Conservation (phyloP, 2,797 vertebrate species). For the Chaenodraco wilsoni region DNA sequence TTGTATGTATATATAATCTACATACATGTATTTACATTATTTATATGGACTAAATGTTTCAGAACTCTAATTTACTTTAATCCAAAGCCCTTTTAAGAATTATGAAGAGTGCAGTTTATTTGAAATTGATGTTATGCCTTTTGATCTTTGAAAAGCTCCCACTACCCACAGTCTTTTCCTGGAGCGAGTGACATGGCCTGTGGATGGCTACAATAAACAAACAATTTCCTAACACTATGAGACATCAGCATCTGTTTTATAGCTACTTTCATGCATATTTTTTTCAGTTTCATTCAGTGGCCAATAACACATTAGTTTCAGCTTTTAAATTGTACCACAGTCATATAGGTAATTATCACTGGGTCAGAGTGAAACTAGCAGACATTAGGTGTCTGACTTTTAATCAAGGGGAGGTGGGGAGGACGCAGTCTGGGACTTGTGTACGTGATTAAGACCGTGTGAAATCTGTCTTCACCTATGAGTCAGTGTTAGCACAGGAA, state of each 20-base stretch:
- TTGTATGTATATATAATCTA: constrained; percentile 78
- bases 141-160: constrained; percentile 23
- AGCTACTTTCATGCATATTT: constrained; percentile 75
- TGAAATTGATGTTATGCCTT: constrained; percentile 67
- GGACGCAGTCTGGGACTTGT: constrained; percentile 32
- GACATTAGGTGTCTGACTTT: constrained; percentile 28
- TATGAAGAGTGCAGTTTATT: constrained; percentile 73
- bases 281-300: constrained; percentile 67
- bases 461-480: constrained; percentile 46
- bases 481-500: constrained; percentile 58
- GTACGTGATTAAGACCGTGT: constrained; percentile 27
- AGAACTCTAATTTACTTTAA: constrained; percentile 71
- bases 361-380: constrained; percentile 26
- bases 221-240: constrained; percentile 55
- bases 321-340: constrained; percentile 58
- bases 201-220: constrained; percentile 52
- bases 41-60: constrained; percentile 75
- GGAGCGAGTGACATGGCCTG: constrained; percentile 35
- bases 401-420: not conserved
- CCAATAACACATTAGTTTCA: constrained; percentile 63
- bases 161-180: constrained; percentile 10
- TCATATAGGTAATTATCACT: constrained; percentile 32
- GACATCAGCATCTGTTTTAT: constrained; percentile 53
- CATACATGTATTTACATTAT: constrained; percentile 82
- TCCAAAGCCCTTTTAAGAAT: constrained; percentile 83